Conservation (phyloP, 2,888 invertebrate species). For the Saturnia pavonia region DNA sequence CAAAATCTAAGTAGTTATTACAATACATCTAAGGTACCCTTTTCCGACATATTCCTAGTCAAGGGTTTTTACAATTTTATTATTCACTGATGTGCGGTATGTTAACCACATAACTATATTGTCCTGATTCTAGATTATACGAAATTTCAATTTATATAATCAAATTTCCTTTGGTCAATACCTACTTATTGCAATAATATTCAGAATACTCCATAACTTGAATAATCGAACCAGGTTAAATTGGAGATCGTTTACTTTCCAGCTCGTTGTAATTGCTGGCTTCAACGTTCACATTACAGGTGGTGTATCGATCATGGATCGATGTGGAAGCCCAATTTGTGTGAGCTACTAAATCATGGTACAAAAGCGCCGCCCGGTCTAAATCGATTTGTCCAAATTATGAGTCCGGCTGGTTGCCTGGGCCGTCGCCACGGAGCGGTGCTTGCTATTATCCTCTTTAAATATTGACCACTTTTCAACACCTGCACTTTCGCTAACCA, state of each 20-base stretch:
- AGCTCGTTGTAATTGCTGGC: conserved; percentile 73
- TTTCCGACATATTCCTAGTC: not conserved
- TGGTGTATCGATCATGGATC: conserved; percentile 54
- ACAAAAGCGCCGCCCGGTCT: conserved; percentile 77
- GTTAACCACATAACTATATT: not conserved
- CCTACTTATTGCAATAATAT: not conserved
- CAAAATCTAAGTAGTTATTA: not conserved
- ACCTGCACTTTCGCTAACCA: conserved; percentile 47
- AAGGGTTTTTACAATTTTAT: not conserved
- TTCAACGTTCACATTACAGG: conserved; percentile 58
- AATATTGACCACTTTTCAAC: conserved; percentile 57
- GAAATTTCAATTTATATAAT: not conserved
- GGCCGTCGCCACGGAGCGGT: conserved; percentile 6
- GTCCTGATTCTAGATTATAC: not conserved
- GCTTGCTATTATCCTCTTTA: conserved; percentile 48
- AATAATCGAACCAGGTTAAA: conserved; percentile 57
- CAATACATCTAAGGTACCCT: not conserved
- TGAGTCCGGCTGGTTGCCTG: conserved; percentile 40
- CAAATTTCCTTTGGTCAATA: not conserved
- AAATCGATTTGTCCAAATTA: conserved; percentile 80
- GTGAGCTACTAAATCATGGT: conserved; percentile 76
- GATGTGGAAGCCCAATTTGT: conserved; percentile 68
- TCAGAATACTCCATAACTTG: conserved; percentile 24
- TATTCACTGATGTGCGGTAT: not conserved
- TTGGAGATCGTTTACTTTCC: conserved; percentile 70